Percentiles rank a stretch among this genome's conserved stretches.
These are phyloP conservation scores for Psettodes erumei DNA, from an alignment of 2,113 vertebrate species.

Conservation along the genomic window DNA sequence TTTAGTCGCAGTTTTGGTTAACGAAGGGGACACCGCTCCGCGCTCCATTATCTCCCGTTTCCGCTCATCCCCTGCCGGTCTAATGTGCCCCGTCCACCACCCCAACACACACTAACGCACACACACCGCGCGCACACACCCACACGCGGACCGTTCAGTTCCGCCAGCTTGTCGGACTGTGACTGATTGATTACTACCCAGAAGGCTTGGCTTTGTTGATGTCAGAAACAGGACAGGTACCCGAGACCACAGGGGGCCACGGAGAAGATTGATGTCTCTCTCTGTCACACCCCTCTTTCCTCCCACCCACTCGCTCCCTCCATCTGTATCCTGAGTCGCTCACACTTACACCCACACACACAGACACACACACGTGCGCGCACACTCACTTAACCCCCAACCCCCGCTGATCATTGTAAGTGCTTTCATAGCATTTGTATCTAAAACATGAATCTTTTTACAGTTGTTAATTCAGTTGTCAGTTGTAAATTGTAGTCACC, in stretches of 20 bases:
- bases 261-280: conserved; percentile 74
- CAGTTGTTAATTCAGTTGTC: conserved; percentile 13
- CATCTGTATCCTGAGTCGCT: conserved; percentile 24
- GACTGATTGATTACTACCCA: conserved; percentile 82
- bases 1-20: neutral
- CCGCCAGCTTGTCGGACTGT: conserved; percentile 72
- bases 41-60: conserved; percentile 56
- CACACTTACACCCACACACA: conserved; percentile 25
- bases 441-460: conserved; percentile 11
- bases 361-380: too few relatives aligned
- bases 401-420: conserved; percentile 32
- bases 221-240: conserved; percentile 80
- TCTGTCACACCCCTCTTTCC: conserved; percentile 30
- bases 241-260: conserved; percentile 68
- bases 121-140: conserved; percentile 25
- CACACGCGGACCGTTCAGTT: conserved; percentile 63
- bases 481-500: conserved; percentile 8
- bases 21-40: neutral
- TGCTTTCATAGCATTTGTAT: neutral
- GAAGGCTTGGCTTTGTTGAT: conserved; percentile 78
- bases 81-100: conserved; percentile 56
- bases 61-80: conserved; percentile 53
- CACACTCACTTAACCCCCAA: conserved; percentile 42
- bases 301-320: conserved; percentile 32
- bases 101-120: conserved; percentile 40